Conservation (phyloP, 2,888 invertebrate species). For the Eumerus sabulonum region DNA sequence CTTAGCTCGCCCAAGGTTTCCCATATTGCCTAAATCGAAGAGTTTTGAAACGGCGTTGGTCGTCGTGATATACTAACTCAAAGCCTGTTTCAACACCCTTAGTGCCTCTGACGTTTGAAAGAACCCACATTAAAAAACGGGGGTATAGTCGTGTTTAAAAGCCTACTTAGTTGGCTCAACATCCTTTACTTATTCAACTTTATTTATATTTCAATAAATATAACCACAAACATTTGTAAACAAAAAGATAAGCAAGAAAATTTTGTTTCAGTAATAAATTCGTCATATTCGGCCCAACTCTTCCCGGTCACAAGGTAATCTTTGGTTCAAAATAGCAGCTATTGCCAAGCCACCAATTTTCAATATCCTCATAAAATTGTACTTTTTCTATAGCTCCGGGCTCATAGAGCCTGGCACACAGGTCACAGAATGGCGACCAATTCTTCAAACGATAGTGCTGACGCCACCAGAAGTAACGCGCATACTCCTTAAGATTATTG, state of each 20-base stretch:
- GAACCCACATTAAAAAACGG: too few species aligned
- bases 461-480: constrained; percentile 85
- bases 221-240: not conserved
- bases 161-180: too few species aligned
- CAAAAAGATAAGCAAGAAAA: constrained; percentile 4
- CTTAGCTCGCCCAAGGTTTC: too few species aligned
- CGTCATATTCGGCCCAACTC: not conserved
- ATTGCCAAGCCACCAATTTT: constrained; percentile 76
- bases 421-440: constrained; percentile 74
- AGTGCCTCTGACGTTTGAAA: too few species aligned
- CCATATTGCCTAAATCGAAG: too few species aligned
- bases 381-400: constrained; percentile 69
- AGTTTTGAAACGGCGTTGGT: too few species aligned
- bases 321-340: constrained; percentile 73
- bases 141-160: too few species aligned
- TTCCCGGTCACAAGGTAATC: constrained; percentile 68
- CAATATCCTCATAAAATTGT: constrained; percentile 74
- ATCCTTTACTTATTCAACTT: not conserved
- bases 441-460: constrained; percentile 79
- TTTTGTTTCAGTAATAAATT: not conserved
- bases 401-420: constrained; percentile 75
- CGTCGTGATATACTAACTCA: too few species aligned
- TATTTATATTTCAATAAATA: not conserved
- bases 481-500: constrained; percentile 81
- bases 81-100: too few species aligned